Percentiles rank a stretch among this genome's conserved stretches.
Evolutionary conservation across 1,140 invertebrate genomes (phyloP).

Genomic region (Parapsyche elsis): DNA sequence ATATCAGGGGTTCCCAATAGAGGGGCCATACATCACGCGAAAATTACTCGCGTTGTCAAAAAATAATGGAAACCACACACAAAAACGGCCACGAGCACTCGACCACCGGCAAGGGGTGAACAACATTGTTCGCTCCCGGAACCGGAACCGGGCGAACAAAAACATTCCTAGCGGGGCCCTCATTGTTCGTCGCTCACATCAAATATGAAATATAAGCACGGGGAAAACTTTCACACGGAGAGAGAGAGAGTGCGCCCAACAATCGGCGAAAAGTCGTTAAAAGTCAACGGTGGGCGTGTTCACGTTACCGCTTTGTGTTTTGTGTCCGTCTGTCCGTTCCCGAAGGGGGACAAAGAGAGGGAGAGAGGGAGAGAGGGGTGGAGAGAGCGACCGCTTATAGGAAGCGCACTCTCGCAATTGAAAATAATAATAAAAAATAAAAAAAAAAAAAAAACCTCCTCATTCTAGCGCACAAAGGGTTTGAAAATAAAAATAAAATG

Average conservation of each 20-base stretch:
- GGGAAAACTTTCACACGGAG: constrained; percentile 17
- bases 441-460: too few relatives aligned
- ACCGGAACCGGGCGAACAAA: constrained; percentile 33
- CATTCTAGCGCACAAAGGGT: neutral
- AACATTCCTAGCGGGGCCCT: constrained; percentile 35
- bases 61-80: constrained; percentile 49
- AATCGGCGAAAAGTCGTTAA: constrained; percentile 30
- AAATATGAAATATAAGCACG: constrained; percentile 44
- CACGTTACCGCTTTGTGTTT: neutral
- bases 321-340: neutral
- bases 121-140: neutral
- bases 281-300: constrained; percentile 33
- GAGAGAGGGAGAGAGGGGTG: too few relatives aligned
- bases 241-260: neutral
- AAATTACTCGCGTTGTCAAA: constrained; percentile 51
- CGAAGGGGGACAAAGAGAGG: neutral
- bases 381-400: too few relatives aligned
- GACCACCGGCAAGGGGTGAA: constrained; percentile 36
- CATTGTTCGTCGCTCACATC: constrained; percentile 43
- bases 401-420: too few relatives aligned
- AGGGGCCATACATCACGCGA: constrained; percentile 41
- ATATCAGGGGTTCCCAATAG: neutral
- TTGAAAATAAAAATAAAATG: neutral
- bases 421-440: too few relatives aligned
- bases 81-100: constrained; percentile 42